phyloP scores from a whole-genome alignment of 23 tunicate species.

The Trididemnum nubilum region DNA sequence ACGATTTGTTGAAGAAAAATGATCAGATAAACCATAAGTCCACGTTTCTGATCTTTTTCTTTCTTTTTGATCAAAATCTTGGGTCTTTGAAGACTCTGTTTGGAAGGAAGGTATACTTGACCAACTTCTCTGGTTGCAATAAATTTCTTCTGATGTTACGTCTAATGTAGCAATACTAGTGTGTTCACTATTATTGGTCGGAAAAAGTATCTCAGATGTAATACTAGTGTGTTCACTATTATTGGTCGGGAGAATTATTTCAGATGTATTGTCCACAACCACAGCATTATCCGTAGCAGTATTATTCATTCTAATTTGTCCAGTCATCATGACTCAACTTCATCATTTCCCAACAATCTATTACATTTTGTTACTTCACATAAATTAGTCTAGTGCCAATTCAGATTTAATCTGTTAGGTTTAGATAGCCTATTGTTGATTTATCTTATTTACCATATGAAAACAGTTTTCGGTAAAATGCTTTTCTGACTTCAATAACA shows the following conservation, averaged over 20 bases:
- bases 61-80: neutral
- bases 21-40: slow-evolving; percentile 6
- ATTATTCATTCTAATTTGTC: neutral
- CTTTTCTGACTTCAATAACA: too few species aligned
- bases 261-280: too few species aligned
- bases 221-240: neutral
- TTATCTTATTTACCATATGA: too few species aligned
- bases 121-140: neutral
- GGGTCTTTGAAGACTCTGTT: neutral
- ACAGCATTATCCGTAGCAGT: neutral
- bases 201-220: neutral
- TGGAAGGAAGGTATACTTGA: neutral
- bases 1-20: too few species aligned
- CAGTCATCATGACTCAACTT: slow-evolving; percentile 19
- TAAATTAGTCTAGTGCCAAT: too few species aligned
- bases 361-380: too few species aligned
- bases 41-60: slow-evolving; percentile 30
- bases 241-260: neutral
- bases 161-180: slow-evolving; percentile 23
- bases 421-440: too few species aligned
- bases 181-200: neutral
- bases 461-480: too few species aligned
- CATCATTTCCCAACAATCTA: too few species aligned
- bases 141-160: slow-evolving; percentile 30
- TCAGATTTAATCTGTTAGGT: too few species aligned